Percentiles rank a stretch among this genome's conserved stretches.
Evolutionary conservation across 2,888 invertebrate genomes (phyloP).

Genomic region (Drosophila melanocephala): DNA sequence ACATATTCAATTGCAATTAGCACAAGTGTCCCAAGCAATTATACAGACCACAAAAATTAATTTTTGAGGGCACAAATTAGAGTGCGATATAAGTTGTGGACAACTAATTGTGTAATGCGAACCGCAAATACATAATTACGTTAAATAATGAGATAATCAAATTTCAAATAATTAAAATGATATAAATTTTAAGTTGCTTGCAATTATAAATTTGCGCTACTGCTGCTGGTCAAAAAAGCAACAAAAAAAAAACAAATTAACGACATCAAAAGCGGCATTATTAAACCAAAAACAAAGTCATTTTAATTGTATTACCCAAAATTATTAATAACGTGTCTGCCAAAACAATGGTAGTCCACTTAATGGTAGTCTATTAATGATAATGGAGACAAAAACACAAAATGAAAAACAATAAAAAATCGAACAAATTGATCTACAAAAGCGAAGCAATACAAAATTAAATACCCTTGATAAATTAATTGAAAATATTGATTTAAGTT

Average conservation of each 20-base stretch:
- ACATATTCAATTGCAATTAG: not conserved
- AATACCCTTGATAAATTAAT: not conserved
- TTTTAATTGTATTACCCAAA: slow-evolving; percentile 54
- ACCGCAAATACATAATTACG: slow-evolving; percentile 59
- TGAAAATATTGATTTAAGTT: not conserved
- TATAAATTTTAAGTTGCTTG: slow-evolving; percentile 53
- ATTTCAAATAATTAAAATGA: slow-evolving; percentile 45
- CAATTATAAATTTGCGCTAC: slow-evolving; percentile 21
- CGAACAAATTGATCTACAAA: slow-evolving; percentile 13
- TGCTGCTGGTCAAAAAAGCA: not conserved
- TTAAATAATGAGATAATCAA: slow-evolving; percentile 22
- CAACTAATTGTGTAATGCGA: slow-evolving; percentile 45
- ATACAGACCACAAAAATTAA: slow-evolving; percentile 43
- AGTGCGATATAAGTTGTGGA: slow-evolving; percentile 17
- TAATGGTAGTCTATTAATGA: slow-evolving; percentile 42
- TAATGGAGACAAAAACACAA: slow-evolving; percentile 10
- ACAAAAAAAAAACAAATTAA: slow-evolving; percentile 15
- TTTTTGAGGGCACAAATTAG: slow-evolving; percentile 57
- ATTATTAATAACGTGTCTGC: slow-evolving; percentile 40
- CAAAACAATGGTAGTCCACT: slow-evolving; percentile 33
- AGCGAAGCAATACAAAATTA: slow-evolving; percentile 4
- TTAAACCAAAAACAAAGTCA: slow-evolving; percentile 56
- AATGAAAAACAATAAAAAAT: slow-evolving; percentile 16
- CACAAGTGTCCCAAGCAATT: not conserved
- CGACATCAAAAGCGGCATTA: slow-evolving; percentile 65